phyloP scores from a whole-genome alignment of 2,113 vertebrate genomes.

The Morone chrysops region DNA sequence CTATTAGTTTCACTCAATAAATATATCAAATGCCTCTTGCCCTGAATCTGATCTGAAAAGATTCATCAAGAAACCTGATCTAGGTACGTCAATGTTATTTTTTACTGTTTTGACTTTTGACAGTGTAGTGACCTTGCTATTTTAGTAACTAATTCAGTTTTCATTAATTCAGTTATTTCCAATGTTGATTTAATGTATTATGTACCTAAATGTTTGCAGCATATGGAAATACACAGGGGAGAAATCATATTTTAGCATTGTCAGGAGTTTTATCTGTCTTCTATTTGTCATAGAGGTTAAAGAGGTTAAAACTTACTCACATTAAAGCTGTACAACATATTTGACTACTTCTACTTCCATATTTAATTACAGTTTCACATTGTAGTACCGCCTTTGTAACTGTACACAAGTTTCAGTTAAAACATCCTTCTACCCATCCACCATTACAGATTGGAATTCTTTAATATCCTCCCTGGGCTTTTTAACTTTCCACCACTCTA shows the following conservation, averaged over 20 bases:
- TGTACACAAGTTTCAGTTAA: not conserved
- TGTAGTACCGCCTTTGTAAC: not conserved
- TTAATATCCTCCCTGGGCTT: conserved; percentile 25
- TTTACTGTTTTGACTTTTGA: not conserved
- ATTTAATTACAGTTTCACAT: too few relatives aligned
- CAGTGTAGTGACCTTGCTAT: not conserved
- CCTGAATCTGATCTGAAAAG: not conserved
- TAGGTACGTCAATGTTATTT: not conserved
- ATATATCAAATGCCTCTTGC: not conserved
- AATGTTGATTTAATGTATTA: not conserved
- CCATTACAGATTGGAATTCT: not conserved
- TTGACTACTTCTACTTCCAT: not conserved
- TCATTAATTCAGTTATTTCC: not conserved
- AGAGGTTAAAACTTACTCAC: not conserved
- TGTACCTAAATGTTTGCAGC: not conserved
- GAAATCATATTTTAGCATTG: not conserved
- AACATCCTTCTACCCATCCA: not conserved
- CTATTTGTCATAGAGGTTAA: not conserved
- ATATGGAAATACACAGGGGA: not conserved
- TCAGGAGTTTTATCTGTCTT: not conserved
- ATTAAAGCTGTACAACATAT: not conserved
- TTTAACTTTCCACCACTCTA: conserved; percentile 42
- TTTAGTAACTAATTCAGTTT: not conserved
- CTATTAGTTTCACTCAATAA: not conserved
- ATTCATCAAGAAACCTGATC: conserved; percentile 14